phyloP scores from a whole-genome alignment of 2,888 invertebrate genomes.

The Emmelina monodactyla region DNA sequence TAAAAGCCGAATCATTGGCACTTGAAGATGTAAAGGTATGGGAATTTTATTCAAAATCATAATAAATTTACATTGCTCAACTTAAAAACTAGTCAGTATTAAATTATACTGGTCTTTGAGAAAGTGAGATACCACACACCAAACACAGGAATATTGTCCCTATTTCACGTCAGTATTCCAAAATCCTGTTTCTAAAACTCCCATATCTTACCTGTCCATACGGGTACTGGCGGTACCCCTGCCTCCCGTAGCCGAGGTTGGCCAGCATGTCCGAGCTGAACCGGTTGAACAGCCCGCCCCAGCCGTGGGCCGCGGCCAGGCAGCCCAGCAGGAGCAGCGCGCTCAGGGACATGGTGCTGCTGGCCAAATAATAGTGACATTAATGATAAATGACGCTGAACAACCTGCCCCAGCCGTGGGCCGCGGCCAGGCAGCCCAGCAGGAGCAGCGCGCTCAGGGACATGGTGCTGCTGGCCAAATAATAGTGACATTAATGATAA shows the following conservation, averaged over 20 bases:
- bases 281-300: slow-evolving; percentile 86
- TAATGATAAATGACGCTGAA: slow-evolving; percentile 76
- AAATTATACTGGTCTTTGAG: too few relatives aligned
- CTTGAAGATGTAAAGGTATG: too few relatives aligned
- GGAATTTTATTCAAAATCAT: too few relatives aligned
- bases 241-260: slow-evolving; percentile 78
- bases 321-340: slow-evolving; percentile 37
- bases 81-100: too few relatives aligned
- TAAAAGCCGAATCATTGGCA: too few relatives aligned
- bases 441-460: slow-evolving; percentile 35
- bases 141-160: too few relatives aligned
- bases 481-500: too few relatives aligned
- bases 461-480: slow-evolving; percentile 41
- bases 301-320: slow-evolving; percentile 61
- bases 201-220: slow-evolving; percentile 43
- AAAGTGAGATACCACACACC: too few relatives aligned
- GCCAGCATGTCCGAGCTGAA: slow-evolving; percentile 87
- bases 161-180: too few relatives aligned
- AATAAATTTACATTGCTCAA: too few relatives aligned
- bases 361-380: too few relatives aligned
- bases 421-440: slow-evolving; percentile 34
- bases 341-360: slow-evolving; percentile 37
- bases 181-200: too few relatives aligned
- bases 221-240: slow-evolving; percentile 45
- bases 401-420: slow-evolving; percentile 79